phyloP scores from a whole-genome alignment of 2,797 vertebrate species.

The Emydoidea blandingii region DNA sequence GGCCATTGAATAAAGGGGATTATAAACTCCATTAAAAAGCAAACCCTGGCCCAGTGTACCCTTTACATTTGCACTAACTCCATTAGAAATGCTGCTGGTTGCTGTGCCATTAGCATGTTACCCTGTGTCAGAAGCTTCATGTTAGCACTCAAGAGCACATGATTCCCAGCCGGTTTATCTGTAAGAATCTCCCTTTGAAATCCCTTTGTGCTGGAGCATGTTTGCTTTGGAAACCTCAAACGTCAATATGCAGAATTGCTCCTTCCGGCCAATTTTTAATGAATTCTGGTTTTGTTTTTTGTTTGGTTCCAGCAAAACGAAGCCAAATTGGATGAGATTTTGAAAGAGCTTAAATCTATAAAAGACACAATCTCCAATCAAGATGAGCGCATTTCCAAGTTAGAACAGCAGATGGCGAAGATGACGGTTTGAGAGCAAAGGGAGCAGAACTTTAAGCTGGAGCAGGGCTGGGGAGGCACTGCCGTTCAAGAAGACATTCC shows the following conservation, averaged over 20 bases:
- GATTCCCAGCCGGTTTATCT: accelerated
- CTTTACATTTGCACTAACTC: background rate
- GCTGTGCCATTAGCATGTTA: accelerated
- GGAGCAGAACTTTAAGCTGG: slow-evolving; percentile 60
- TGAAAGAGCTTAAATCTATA: slow-evolving; percentile 96
- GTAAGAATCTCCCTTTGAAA: accelerated
- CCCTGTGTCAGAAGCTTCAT: background rate
- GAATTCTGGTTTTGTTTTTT: accelerated
- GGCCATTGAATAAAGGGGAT: background rate
- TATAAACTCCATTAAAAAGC: background rate
- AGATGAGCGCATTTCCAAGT: slow-evolving; percentile 94
- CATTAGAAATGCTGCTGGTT: background rate
- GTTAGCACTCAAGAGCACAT: background rate
- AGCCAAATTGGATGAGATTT: slow-evolving; percentile 95
- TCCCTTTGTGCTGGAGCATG: background rate
- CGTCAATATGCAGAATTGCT: accelerated
- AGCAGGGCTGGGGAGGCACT: slow-evolving; percentile 77
- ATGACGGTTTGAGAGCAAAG: slow-evolving; percentile 70
- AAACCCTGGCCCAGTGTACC: accelerated
- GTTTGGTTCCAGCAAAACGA: slow-evolving; percentile 88
- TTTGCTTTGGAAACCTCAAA: background rate
- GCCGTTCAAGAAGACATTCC: slow-evolving; percentile 85
- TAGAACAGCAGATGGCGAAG: slow-evolving; percentile 97
- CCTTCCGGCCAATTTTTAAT: background rate
- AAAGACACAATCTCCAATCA: slow-evolving; percentile 95